phyloP scores from a whole-genome alignment of 2,797 vertebrate species.

The Karalla daura region DNA sequence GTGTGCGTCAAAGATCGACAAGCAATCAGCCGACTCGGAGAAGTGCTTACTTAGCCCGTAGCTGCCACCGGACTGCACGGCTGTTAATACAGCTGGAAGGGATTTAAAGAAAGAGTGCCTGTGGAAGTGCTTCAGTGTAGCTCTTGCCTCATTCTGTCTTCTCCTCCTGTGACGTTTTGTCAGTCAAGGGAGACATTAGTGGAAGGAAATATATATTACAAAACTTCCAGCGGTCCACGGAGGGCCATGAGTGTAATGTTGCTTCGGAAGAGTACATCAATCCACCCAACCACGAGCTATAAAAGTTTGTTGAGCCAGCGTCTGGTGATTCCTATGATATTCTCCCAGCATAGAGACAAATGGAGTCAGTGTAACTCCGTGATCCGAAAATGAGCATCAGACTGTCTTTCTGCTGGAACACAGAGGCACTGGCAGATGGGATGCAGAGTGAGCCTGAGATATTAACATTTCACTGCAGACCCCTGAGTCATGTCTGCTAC shows the following conservation, averaged over 20 bases:
- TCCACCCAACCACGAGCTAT: slow-evolving; percentile 44
- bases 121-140: slow-evolving; percentile 48
- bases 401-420: slow-evolving; percentile 36
- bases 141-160: slow-evolving; percentile 43
- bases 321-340: slow-evolving; percentile 48
- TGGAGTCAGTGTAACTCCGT: slow-evolving; percentile 20
- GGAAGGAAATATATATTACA: slow-evolving; percentile 64
- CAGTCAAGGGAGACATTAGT: slow-evolving; percentile 70
- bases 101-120: slow-evolving; percentile 42
- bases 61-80: slow-evolving; percentile 48
- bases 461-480: slow-evolving; percentile 46
- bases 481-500: slow-evolving; percentile 37
- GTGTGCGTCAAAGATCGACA: slow-evolving; percentile 33
- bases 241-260: slow-evolving; percentile 55
- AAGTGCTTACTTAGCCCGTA: slow-evolving; percentile 60
- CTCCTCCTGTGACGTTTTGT: slow-evolving; percentile 50
- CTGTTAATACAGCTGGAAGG: slow-evolving; percentile 71
- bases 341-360: slow-evolving; percentile 25
- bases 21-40: slow-evolving; percentile 56
- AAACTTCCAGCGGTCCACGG: slow-evolving; percentile 60
- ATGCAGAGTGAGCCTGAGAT: slow-evolving; percentile 24
- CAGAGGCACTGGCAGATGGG: slow-evolving; percentile 31
- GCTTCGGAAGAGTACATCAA: slow-evolving; percentile 64
- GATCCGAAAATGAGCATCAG: slow-evolving; percentile 55
- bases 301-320: slow-evolving; percentile 49